Evolutionary conservation across 1,140 invertebrate genomes (phyloP), one percentile per base, ranked within the genome.

Genomic region (Ceratina japonica): DNA sequence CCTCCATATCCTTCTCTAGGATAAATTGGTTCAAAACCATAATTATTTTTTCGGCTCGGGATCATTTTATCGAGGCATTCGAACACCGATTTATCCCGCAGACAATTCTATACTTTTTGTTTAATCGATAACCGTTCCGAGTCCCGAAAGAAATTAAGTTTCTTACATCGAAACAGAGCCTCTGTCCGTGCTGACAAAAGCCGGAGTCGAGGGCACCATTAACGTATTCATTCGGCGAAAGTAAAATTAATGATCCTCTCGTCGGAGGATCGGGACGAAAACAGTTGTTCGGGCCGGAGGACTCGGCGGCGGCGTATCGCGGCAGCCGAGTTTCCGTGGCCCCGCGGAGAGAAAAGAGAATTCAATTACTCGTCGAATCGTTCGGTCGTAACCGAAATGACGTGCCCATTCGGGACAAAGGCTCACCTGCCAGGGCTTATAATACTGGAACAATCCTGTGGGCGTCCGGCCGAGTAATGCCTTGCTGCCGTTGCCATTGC

Each of bases 391-490:
- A 85, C 75, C 59, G 73, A 74, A 86, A 87, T 73, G 82, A 84
- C 84, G 54, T 68, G 84, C 78, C 37, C 82, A 81, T 86, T 82
- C 75, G 74, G 78, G 56, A 80, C 71, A 85, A 86, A 85, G 76
- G 83, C 84, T 88, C 87, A 88, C 87, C 87, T 88, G 87, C 86
- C 87, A 83, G 64, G 78, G 54, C n/a, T 61, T 78, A 86, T 76
- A 87, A 88, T 88, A 84, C 81, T 86, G 83, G 87, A 88, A 88
- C 87, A 88, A 88, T 88, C 77, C 83, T 72, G 87, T 87, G 84
- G 87, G 87, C 87, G 87, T 83, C 56, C 79, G 75, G 79, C 51
- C 76, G 79, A 81, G 71, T 83, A 80, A 83, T 75, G 71, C 16
- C 81, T 79, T 51, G 83, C 73, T 85, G 80, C 80, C 64, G 65